These are phyloP conservation scores for Patella caerulea DNA, from an alignment of 2,888 invertebrate genomes.

Conservation along the genomic window DNA sequence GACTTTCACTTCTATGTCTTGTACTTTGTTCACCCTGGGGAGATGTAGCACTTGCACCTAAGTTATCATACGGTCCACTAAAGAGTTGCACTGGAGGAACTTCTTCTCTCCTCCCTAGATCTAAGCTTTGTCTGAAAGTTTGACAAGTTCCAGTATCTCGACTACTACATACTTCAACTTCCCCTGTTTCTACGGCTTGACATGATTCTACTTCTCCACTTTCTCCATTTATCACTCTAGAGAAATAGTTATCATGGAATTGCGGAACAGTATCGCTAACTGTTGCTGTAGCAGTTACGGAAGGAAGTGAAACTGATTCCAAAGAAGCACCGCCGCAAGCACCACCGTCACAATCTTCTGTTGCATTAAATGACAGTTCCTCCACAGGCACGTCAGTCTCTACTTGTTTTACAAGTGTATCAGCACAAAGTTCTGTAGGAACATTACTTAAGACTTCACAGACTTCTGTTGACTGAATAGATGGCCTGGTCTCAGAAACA, in stretches of 20 bases:
- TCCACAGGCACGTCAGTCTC: background rate
- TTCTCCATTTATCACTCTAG: background rate
- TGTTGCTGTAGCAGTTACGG: background rate
- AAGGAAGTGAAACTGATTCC: background rate
- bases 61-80: background rate
- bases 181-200: background rate
- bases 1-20: background rate
- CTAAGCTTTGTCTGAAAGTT: no score
- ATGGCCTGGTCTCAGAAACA: no score
- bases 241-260: background rate
- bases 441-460: slow-evolving; percentile 2
- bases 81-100: no score
- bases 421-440: background rate
- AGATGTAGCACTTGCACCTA: background rate
- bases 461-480: background rate
- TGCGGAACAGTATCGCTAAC: background rate
- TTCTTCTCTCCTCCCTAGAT: no score
- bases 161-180: no score
- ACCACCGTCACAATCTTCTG: no score
- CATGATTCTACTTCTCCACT: background rate
- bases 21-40: background rate
- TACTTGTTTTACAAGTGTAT: background rate
- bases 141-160: no score
- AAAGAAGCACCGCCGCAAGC: background rate
- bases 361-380: background rate